These are phyloP conservation scores for Myrmecophaga tridactyla DNA, from an alignment of 2,113 vertebrate genomes.

Conservation along the genomic window DNA sequence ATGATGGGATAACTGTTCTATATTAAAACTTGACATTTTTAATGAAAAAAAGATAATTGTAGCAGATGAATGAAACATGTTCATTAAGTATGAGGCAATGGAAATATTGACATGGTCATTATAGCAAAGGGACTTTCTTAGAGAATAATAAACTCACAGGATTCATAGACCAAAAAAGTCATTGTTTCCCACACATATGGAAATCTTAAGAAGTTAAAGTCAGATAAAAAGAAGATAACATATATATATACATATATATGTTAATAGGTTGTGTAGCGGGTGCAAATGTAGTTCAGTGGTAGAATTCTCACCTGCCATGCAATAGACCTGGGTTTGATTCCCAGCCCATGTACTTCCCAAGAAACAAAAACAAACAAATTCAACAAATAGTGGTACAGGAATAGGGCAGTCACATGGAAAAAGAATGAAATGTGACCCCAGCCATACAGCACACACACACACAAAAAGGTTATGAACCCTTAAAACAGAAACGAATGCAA, in stretches of 20 bases:
- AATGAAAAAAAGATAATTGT: slow-evolving; percentile 52
- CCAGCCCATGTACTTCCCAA: no score
- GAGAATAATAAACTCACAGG: slow-evolving; percentile 28
- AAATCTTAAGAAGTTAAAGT: slow-evolving; percentile 44
- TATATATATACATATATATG: no score
- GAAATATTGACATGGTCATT: slow-evolving; percentile 63
- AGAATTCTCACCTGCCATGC: no score
- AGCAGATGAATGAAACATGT: slow-evolving; percentile 76
- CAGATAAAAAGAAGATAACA: slow-evolving; percentile 8
- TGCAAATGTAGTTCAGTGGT: no score
- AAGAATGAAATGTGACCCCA: no score
- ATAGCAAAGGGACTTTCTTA: slow-evolving; percentile 57
- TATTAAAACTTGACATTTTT: slow-evolving; percentile 76
- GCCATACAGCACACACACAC: no score
- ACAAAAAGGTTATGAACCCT: background rate
- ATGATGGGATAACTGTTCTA: slow-evolving; percentile 63
- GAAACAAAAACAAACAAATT: no score
- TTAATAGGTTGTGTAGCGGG: no score
- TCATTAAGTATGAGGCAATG: slow-evolving; percentile 74
- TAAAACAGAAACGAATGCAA: background rate
- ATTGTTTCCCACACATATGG: slow-evolving; percentile 41
- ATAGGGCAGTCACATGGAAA: no score
- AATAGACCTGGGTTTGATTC: no score
- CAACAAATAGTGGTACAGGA: no score
- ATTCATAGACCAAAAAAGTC: slow-evolving; percentile 36